Evolutionary conservation across 1,140 invertebrate genomes (phyloP), one percentile per base, ranked within the genome.

Genomic region (Drosophila serrata): DNA sequence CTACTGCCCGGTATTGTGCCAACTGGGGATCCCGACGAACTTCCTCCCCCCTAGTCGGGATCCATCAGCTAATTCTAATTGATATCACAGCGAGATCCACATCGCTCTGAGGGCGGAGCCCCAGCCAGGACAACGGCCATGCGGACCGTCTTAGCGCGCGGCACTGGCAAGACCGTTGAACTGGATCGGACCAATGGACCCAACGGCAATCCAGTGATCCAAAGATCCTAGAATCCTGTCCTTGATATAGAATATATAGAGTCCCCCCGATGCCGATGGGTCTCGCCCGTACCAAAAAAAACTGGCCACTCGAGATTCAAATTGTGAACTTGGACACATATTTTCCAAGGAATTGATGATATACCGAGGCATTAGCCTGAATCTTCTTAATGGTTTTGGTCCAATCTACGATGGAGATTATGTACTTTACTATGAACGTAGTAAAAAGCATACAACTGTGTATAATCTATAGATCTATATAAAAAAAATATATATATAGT

Each of bases 341-440:
- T 24, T 48, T 51, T 33, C 29, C 22, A 40, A 49, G 29, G 13
- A 29, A 35, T 37, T 33, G 59, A 24, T 24, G 4, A 24, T 24
- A 82, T 82, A 81, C 85, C 82, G 77, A 73, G 77, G 86, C 90
- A 91, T 72, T 81, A 87, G 90, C 79, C 73, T 81, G 91, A 92
- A 92, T 92, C 91, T 87, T 81, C 85, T 92, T 92, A 92, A 92
- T 92, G 91, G 91, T 92, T 92, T 92, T 92, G 86, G 91, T 91
- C 91, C 91, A 92, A 91, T 92, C 88, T 92, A 87, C 91, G 70
- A 92, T 92, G 91, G 91, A 91, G 82, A 92, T 92, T 92, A 92
- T 92, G 91, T 92, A 92, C 91, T 92, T 92, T 92, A 92, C 91
- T 92, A 92, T 92, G 91, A 92, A 91, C 88, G 82, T 90, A 91